Conservation (phyloP, 2,113 vertebrate species). For the Muscicapa adusta region DNA sequence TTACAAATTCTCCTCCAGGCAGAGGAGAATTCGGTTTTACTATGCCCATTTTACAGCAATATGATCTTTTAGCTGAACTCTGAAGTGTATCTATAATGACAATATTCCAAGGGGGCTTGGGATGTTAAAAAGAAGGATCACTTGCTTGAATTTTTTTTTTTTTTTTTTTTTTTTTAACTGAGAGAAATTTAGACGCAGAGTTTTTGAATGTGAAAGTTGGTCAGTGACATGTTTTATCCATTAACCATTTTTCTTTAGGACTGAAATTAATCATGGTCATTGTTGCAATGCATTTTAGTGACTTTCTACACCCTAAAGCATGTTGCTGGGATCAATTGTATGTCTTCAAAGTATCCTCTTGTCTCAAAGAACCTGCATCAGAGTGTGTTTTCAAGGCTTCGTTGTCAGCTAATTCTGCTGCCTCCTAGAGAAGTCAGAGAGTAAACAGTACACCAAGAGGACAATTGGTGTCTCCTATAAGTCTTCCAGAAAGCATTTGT, state of each 20-base stretch:
- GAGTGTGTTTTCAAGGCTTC: not conserved
- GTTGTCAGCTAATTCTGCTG: not conserved
- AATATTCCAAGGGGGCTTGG: not conserved
- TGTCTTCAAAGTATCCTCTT: not conserved
- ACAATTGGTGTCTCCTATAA: not conserved
- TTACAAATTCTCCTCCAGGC: constrained; percentile 62
- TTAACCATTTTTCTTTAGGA: not conserved
- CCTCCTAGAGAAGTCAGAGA: not conserved
- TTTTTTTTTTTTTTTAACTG: not conserved
- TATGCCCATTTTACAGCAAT: constrained; percentile 63
- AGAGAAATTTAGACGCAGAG: not conserved
- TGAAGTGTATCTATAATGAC: constrained; percentile 44
- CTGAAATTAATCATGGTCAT: not conserved
- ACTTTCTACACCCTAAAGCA: not conserved
- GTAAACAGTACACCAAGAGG: not conserved
- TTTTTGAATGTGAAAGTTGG: not conserved
- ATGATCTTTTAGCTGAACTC: constrained; percentile 59
- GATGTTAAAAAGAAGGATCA: not conserved
- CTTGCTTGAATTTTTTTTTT: not conserved
- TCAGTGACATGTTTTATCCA: not conserved
- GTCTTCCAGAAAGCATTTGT: not conserved
- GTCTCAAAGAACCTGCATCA: not conserved
- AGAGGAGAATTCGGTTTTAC: constrained; percentile 35
- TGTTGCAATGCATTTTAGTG: not conserved
- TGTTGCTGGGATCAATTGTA: not conserved